phyloP scores from a whole-genome alignment of 1,140 invertebrate genomes.

The Dufourea novaeangliae region DNA sequence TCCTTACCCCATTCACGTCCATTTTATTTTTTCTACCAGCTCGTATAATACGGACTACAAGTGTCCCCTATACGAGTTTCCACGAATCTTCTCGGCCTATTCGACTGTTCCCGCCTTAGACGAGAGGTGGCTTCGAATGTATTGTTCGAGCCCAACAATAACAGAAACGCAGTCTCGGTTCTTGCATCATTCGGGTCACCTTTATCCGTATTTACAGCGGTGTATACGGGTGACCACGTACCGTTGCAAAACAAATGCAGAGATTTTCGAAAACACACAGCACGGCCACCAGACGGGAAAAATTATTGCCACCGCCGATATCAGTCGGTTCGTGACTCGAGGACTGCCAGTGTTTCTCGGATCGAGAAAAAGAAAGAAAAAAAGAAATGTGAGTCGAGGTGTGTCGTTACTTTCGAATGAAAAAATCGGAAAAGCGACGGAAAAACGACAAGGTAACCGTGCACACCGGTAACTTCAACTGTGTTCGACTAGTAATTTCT shows the following conservation, averaged over 20 bases:
- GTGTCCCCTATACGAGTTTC: not conserved
- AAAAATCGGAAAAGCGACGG: not conserved
- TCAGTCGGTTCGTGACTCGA: not conserved
- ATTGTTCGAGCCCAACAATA: constrained; percentile 32
- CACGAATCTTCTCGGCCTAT: constrained; percentile 1
- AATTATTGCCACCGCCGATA: not conserved
- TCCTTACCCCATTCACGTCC: no score
- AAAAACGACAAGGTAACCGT: constrained; percentile 2
- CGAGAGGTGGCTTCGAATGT: not conserved
- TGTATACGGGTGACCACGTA: constrained; percentile 42
- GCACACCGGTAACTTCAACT: not conserved
- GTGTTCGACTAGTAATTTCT: not conserved
- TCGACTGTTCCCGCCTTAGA: not conserved
- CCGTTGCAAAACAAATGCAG: constrained; percentile 24
- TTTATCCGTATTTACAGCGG: constrained; percentile 43
- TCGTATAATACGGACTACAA: not conserved
- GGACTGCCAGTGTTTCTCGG: not conserved
- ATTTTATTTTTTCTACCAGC: no score
- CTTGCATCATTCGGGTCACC: constrained; percentile 43
- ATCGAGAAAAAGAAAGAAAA: not conserved
- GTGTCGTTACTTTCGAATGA: not conserved
- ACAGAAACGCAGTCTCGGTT: constrained; percentile 1
- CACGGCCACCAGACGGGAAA: not conserved
- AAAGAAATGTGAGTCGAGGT: no score
- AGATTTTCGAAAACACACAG: constrained; percentile 42